A percentile compares a stretch with the other conserved stretches of the same genome.
phyloP scores from a whole-genome alignment of 2,797 vertebrate species.

The Spondyliosoma cantharus region DNA sequence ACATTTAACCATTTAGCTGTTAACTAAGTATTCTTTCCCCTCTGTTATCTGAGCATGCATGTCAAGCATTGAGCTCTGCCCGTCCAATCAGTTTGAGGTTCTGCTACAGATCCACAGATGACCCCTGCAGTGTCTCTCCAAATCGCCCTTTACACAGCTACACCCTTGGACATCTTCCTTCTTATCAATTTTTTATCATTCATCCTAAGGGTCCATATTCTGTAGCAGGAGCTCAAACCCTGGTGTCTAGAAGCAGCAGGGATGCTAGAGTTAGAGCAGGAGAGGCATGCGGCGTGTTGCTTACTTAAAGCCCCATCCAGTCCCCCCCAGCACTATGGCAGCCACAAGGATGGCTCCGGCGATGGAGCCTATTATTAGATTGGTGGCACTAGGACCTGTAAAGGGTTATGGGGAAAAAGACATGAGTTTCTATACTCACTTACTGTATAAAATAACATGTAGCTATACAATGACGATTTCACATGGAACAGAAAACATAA shows the following conservation, averaged over 20 bases:
- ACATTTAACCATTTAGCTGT: conserved; percentile 33
- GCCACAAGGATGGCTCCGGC: conserved; percentile 99
- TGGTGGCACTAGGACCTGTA: conserved; percentile 99
- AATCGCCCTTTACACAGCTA: conserved; percentile 32
- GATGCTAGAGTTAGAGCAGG: conserved; percentile 90
- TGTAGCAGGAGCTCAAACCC: conserved; percentile 98
- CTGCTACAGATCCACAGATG: conserved; percentile 90
- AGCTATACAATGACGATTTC: conserved; percentile 79
- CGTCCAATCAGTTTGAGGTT: conserved; percentile 94
- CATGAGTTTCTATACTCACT: conserved; percentile 87
- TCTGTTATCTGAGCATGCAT: conserved; percentile 87
- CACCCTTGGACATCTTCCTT: background rate
- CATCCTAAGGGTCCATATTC: conserved; percentile 57
- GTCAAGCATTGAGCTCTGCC: conserved; percentile 95
- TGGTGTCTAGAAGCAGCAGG: conserved; percentile 94
- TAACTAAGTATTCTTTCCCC: conserved; percentile 37
- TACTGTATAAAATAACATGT: conserved; percentile 71
- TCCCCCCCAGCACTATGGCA: conserved; percentile 99
- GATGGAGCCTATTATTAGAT: conserved; percentile 99
- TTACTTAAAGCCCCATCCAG: conserved; percentile 99
- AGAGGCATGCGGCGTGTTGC: conserved; percentile 96
- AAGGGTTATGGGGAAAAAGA: conserved; percentile 88
- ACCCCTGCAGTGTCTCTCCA: conserved; percentile 36
- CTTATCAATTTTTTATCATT: too few relatives aligned
- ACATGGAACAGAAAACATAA: conserved; percentile 83